Evolutionary conservation across 2,797 vertebrate species (phyloP).

Genomic region (Paratrypauchen microcephalus): DNA sequence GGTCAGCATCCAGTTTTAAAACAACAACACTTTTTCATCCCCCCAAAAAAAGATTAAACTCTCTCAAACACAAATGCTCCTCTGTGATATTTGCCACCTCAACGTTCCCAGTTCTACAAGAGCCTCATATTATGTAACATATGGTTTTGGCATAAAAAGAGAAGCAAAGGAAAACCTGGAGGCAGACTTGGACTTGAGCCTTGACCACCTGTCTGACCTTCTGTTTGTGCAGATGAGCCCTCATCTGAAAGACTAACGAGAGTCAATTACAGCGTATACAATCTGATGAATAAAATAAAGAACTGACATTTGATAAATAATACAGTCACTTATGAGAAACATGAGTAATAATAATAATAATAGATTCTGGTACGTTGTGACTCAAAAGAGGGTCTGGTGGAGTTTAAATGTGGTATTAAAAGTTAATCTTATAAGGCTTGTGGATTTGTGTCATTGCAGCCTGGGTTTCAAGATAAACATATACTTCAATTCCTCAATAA

Average conservation of each 20-base stretch:
- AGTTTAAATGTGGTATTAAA: background rate
- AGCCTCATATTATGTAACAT: background rate
- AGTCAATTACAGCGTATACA: background rate
- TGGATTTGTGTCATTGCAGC: background rate
- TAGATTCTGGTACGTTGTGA: background rate
- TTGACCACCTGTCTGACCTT: slow-evolving; percentile 59
- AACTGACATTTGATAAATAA: background rate
- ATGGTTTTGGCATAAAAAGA: slow-evolving; percentile 13
- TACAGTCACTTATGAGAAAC: slow-evolving; percentile 12
- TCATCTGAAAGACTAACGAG: slow-evolving; percentile 7
- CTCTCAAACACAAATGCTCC: background rate
- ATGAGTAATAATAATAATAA: background rate
- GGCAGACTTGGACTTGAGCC: slow-evolving; percentile 46
- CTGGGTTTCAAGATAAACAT: background rate
- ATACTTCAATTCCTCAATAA: too few species aligned
- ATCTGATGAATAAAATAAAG: slow-evolving; percentile 4
- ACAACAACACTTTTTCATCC: background rate
- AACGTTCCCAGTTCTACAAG: background rate
- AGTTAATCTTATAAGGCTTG: too few species aligned
- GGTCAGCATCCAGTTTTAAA: background rate
- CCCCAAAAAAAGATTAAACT: background rate
- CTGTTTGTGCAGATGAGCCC: slow-evolving; percentile 33
- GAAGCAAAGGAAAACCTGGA: slow-evolving; percentile 34
- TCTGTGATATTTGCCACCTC: background rate
- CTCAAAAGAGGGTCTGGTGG: background rate